These are phyloP conservation scores for Phyllostomus hastatus DNA, from an alignment of 2,113 vertebrate genomes.

Conservation along the genomic window DNA sequence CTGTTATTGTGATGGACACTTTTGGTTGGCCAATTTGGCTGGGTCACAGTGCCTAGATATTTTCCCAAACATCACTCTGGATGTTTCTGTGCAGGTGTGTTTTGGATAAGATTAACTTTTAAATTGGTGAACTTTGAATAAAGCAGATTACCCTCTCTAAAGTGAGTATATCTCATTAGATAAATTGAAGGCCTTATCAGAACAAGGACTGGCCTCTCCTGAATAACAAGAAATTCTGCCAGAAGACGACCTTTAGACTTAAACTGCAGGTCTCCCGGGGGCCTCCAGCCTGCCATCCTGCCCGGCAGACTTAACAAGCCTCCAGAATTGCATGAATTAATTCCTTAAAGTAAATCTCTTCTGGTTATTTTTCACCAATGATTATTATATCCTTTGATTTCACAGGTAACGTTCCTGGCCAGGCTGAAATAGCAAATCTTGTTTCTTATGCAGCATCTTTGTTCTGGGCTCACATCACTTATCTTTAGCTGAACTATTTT, in stretches of 20 bases:
- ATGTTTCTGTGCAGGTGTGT: not conserved
- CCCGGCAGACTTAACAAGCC: not conserved
- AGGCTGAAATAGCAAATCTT: not conserved
- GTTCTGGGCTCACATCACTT: not conserved
- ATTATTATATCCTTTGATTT: not conserved
- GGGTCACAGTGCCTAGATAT: not conserved
- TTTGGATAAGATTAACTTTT: not conserved
- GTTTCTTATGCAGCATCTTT: not conserved
- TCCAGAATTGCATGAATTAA: not conserved
- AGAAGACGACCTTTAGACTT: not conserved
- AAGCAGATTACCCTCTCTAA: not conserved
- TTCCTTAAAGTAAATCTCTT: not conserved
- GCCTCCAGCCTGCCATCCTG: not conserved
- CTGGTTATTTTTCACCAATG: not conserved
- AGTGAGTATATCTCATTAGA: not conserved
- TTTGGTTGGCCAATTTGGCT: not conserved
- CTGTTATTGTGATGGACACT: not conserved
- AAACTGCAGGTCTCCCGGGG: not conserved
- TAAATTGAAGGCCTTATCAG: not conserved
- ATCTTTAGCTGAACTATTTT: not conserved
- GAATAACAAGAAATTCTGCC: not conserved
- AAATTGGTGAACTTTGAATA: not conserved
- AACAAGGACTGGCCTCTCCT: not conserved
- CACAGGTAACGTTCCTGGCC: not conserved
- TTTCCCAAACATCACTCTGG: not conserved